Evolutionary conservation across 2,888 invertebrate genomes (phyloP), one percentile per base, ranked within the genome.

Genomic region (Orthosia cruda): DNA sequence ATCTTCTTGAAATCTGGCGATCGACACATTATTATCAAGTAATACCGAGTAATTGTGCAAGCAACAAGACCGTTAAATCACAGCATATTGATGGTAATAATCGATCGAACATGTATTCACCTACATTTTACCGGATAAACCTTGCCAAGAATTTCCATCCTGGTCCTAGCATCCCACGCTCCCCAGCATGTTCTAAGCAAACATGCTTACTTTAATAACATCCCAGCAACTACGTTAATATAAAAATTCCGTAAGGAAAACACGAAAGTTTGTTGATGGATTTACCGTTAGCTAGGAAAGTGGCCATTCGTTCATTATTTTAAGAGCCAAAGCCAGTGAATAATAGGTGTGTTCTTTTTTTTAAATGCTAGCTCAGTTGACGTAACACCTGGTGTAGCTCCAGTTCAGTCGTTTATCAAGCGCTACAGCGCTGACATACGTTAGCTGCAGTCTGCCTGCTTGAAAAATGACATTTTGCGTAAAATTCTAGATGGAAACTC

Each of bases 371-470:
- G 64, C 12, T 12, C 4, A 2, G 5, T 16, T 18, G 1, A 26
- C 4, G 26, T 12, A 40, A n/a, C 49, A 50, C 5, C 45, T 32
- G 32, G 18, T 12, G 15, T 40, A 3, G 4, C 9, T 50, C 45
- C 15, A 26, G 54, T 73, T 16, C 1, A 32, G 32, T 59, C 54
- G n/a, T 73, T 73, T 62, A 40, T 73, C 54, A 73, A 61, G 54
- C n/a, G 52, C 54, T 72, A 32, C 9, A 55, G 47, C 13, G 13
- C 47, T 55, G 40, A 23, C 15, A 32, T 16, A 23, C 11, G 18
- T 32, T 12, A 15, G 52, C 20, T 32, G 15, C 4, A 18, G n/a
- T 16, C 16, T 49, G 40, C n/a, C 3, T 49, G 23, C 9, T 49
- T 16, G 16, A 40, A 49, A 55, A 54, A 49, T 47, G 3, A 0